phyloP scores from a whole-genome alignment of 2,888 invertebrate species.

The Agelastica alni region DNA sequence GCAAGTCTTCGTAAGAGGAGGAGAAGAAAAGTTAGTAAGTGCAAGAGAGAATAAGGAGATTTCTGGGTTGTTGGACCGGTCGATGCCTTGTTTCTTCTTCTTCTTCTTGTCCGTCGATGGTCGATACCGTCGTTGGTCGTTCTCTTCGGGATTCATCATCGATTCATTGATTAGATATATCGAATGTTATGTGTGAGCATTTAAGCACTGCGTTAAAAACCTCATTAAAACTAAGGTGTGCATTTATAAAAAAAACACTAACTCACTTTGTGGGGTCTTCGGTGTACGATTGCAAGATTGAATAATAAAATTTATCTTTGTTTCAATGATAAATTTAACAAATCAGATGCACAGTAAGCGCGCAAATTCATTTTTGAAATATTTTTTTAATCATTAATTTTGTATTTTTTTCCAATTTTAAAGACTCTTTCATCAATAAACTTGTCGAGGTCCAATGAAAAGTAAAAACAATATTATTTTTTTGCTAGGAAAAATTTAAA shows the following conservation, averaged over 20 bases:
- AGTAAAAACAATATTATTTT: too few relatives aligned
- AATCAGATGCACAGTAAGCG: too few relatives aligned
- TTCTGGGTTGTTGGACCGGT: slow-evolving; percentile 51
- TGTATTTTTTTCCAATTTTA: too few relatives aligned
- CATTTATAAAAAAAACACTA: slow-evolving; percentile 18
- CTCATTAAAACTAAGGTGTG: slow-evolving; percentile 45
- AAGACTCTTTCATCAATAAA: too few relatives aligned
- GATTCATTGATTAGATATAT: slow-evolving; percentile 57
- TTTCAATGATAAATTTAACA: too few relatives aligned
- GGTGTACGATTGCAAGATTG: too few relatives aligned
- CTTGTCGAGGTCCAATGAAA: too few relatives aligned
- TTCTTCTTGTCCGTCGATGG: slow-evolving; percentile 41
- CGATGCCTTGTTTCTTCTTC: too few relatives aligned
- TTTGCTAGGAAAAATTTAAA: too few relatives aligned
- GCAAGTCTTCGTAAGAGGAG: slow-evolving; percentile 28
- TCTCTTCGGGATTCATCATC: slow-evolving; percentile 53
- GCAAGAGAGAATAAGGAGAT: slow-evolving; percentile 31
- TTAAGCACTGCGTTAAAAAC: slow-evolving; percentile 47
- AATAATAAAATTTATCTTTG: too few relatives aligned
- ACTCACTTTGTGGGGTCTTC: neutral
- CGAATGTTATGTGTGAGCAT: slow-evolving; percentile 51
- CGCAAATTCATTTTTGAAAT: neutral
- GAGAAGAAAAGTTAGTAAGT: slow-evolving; percentile 18
- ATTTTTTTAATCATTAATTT: too few relatives aligned
- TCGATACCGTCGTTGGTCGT: slow-evolving; percentile 49